Conservation (phyloP, 2,888 invertebrate genomes). For the Taenaris catops region DNA sequence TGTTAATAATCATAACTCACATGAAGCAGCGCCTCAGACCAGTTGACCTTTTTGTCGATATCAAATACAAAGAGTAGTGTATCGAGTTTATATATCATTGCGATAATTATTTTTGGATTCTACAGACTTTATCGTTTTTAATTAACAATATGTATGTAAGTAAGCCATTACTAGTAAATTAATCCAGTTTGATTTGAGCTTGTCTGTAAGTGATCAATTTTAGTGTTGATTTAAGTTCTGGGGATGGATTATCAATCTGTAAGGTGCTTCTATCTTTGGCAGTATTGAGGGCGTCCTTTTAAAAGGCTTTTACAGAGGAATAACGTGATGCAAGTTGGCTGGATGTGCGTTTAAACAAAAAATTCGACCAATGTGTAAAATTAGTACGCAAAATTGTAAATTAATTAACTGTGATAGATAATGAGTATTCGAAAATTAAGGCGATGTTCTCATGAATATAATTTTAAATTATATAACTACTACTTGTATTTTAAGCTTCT, state of each 20-base stretch:
- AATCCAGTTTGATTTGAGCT: no score
- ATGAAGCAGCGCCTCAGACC: constrained; percentile 9
- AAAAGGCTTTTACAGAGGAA: neutral
- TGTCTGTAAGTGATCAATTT: no score
- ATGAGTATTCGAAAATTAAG: constrained; percentile 31
- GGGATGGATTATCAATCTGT: no score
- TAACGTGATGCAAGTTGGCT: neutral
- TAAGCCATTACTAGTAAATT: no score
- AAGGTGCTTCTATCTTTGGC: no score
- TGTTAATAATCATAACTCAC: neutral
- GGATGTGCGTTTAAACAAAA: constrained; percentile 22
- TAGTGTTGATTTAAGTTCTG: no score
- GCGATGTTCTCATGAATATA: constrained; percentile 30
- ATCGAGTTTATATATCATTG: constrained; percentile 19
- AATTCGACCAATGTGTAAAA: constrained; percentile 54
- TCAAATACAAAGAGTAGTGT: constrained; percentile 21
- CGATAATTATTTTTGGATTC: constrained; percentile 5
- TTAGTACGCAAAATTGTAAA: constrained; percentile 55
- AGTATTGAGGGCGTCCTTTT: no score
- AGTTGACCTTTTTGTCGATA: constrained; percentile 24
- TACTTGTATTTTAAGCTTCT: constrained; percentile 13
- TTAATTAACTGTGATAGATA: constrained; percentile 72
- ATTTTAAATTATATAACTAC: constrained; percentile 11
- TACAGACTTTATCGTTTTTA: neutral
- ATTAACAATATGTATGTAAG: no score